phyloP scores from a whole-genome alignment of 2,797 vertebrate species.

The Sebastes vulpes region DNA sequence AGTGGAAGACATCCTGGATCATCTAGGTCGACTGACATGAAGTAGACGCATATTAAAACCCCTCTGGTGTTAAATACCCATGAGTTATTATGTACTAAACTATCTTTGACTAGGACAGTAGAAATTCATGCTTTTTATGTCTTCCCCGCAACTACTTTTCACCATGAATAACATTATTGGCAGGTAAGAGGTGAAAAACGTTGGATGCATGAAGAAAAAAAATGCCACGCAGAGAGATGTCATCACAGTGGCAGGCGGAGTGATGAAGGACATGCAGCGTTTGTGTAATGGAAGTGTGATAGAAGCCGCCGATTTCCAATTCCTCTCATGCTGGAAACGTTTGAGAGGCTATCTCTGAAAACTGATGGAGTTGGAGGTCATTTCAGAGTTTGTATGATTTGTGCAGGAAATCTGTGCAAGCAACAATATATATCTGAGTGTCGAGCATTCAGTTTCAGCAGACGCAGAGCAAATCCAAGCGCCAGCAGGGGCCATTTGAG shows the following conservation, averaged over 20 bases:
- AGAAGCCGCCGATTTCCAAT: conserved; percentile 39
- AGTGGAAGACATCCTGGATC: background rate
- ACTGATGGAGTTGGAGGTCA: conserved; percentile 22
- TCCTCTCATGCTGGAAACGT: conserved; percentile 42
- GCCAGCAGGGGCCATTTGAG: background rate
- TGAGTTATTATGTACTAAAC: background rate
- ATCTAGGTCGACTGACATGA: background rate
- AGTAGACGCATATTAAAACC: background rate
- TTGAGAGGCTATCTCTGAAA: conserved; percentile 8
- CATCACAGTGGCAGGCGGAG: conserved; percentile 13
- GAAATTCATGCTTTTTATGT: background rate
- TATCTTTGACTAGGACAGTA: background rate
- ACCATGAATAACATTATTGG: conserved; percentile 23
- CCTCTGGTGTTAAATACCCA: background rate
- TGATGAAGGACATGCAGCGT: conserved; percentile 37
- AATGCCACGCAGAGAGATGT: conserved; percentile 17
- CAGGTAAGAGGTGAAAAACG: conserved; percentile 11
- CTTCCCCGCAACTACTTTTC: conserved; percentile 5
- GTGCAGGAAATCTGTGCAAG: background rate
- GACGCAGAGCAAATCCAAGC: background rate
- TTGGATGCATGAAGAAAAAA: background rate
- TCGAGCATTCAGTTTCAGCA: background rate
- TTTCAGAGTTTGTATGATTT: conserved; percentile 29
- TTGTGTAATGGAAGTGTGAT: conserved; percentile 47
- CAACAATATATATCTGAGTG: background rate